A percentile compares a stretch with the other conserved stretches of the same genome.
Evolutionary conservation across 2,888 invertebrate genomes (phyloP).

Genomic region (Eurytoma adleriae): DNA sequence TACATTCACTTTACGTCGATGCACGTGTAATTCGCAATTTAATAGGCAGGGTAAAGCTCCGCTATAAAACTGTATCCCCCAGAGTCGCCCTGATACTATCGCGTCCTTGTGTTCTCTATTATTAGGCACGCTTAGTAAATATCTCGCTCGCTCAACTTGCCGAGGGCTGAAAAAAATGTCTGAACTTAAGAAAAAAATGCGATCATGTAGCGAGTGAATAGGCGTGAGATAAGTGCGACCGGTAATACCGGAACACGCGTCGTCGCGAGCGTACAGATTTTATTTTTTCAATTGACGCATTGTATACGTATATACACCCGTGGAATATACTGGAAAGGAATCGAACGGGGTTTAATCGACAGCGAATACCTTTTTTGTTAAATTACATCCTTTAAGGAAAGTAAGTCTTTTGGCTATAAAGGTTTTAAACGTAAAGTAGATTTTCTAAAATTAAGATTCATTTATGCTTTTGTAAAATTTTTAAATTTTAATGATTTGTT

Average conservation of each 20-base stretch:
- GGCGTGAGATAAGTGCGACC: conserved; percentile 47
- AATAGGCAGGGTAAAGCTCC: not conserved
- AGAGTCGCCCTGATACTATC: not conserved
- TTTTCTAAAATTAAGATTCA: too few relatives aligned
- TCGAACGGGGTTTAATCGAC: conserved; percentile 6
- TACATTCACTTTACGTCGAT: not conserved
- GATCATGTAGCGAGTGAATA: conserved; percentile 18
- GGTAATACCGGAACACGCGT: conserved; percentile 48
- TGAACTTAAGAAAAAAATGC: too few relatives aligned
- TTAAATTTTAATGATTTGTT: too few relatives aligned
- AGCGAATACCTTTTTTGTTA: not conserved
- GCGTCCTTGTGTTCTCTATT: not conserved
- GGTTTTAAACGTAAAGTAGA: too few relatives aligned
- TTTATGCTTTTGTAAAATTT: too few relatives aligned
- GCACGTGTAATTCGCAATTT: not conserved
- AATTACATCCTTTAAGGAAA: too few relatives aligned
- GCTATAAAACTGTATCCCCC: not conserved
- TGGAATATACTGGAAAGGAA: too few relatives aligned
- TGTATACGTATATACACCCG: too few relatives aligned
- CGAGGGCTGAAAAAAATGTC: too few relatives aligned
- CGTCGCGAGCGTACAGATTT: not conserved
- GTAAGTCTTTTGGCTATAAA: too few relatives aligned
- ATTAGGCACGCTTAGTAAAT: not conserved
- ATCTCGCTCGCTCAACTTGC: too few relatives aligned
- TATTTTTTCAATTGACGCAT: conserved; percentile 6